A percentile compares a stretch with the other conserved stretches of the same genome.
Evolutionary conservation across 2,888 invertebrate species (phyloP).

Genomic region (Acleris sparsana): DNA sequence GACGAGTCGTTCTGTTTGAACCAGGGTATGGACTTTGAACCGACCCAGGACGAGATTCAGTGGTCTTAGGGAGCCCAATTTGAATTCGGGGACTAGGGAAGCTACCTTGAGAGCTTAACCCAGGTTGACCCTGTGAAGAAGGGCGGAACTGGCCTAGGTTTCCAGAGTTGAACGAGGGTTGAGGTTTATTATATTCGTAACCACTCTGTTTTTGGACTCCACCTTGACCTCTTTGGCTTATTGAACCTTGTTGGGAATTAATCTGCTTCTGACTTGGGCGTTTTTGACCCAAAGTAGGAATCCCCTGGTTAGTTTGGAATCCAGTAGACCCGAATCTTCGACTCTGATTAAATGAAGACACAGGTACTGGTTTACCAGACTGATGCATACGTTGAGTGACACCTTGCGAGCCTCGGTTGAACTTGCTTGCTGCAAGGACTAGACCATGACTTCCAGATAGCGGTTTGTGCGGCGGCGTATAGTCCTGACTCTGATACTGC

Average conservation of each 20-base stretch:
- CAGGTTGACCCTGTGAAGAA: constrained; percentile 31
- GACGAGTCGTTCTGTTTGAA: constrained; percentile 19
- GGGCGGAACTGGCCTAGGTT: constrained; percentile 25
- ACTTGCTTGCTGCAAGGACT: constrained; percentile 5
- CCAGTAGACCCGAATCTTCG: constrained; percentile 17
- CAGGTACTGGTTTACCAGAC: constrained; percentile 9
- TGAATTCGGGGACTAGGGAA: constrained; percentile 26
- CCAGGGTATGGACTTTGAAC: constrained; percentile 33
- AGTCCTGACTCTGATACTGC: constrained; percentile 32
- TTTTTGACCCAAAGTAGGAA: constrained; percentile 7
- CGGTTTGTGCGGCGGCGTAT: constrained; percentile 8
- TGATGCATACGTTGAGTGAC: constrained; percentile 15
- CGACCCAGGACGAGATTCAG: constrained; percentile 22
- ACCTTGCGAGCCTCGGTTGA: constrained; percentile 31
- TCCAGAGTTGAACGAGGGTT: constrained; percentile 25
- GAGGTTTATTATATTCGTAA: constrained; percentile 44
- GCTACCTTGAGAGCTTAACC: constrained; percentile 36
- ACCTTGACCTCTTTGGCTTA: constrained; percentile 2
- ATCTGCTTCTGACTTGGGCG: constrained; percentile 16
- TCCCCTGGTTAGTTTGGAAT: constrained; percentile 3
- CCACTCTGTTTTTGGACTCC: constrained; percentile 35
- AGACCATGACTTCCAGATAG: constrained; percentile 2
- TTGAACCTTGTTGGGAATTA: constrained; percentile 15
- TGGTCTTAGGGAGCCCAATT: constrained; percentile 22
- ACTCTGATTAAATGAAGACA: constrained; percentile 21